These are phyloP conservation scores for Coptotermes formosanus DNA, from an alignment of 1,140 invertebrate genomes.

Conservation along the genomic window DNA sequence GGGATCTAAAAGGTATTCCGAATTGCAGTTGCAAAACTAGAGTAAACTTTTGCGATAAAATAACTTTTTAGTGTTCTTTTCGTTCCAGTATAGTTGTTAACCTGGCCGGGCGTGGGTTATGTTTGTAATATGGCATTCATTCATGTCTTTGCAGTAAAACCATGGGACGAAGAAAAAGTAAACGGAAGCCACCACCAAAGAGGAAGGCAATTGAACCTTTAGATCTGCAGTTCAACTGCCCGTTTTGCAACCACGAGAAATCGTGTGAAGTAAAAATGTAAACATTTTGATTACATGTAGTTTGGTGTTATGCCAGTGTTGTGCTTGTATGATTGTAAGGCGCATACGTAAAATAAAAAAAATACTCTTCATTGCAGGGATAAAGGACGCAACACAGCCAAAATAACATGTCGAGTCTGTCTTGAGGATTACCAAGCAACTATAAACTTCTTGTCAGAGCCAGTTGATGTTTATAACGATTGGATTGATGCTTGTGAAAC, in stretches of 20 bases:
- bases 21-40: no score
- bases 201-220: slow-evolving; percentile 90
- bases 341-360: not conserved
- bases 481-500: slow-evolving; percentile 99
- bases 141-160: not conserved
- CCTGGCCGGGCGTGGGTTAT: not conserved
- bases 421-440: slow-evolving; percentile 95
- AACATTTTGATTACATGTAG: slow-evolving; percentile 45
- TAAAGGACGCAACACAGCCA: slow-evolving; percentile 85
- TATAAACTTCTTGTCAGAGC: slow-evolving; percentile 95
- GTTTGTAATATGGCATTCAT: not conserved
- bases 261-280: slow-evolving; percentile 99
- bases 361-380: slow-evolving; percentile 69
- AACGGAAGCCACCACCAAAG: slow-evolving; percentile 94
- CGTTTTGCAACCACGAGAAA: slow-evolving; percentile 99
- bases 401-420: slow-evolving; percentile 93
- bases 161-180: slow-evolving; percentile 96
- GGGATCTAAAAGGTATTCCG: no score
- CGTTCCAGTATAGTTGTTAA: no score
- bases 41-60: no score
- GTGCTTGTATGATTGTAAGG: not conserved
- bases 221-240: slow-evolving; percentile 97
- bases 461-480: slow-evolving; percentile 98
- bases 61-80: no score
- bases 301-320: not conserved